Base-by-base conservation (phyloP, 1,140 invertebrate species). In the Bombus huntii region DNA sequence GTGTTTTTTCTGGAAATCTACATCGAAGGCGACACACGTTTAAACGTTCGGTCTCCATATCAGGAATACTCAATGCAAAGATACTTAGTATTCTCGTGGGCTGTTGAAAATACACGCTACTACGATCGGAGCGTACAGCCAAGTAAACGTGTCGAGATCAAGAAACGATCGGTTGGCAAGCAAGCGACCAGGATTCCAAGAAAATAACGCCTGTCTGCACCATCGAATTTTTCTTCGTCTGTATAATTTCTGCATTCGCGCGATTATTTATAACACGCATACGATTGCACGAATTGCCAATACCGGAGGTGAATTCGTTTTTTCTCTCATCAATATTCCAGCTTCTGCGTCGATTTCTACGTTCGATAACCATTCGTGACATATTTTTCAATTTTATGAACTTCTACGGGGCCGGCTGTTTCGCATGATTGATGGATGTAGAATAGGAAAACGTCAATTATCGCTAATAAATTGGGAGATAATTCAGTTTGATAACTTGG, bases 21-120 rank as follows among this genome's bases (percentile, higher is more conserved):
- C 88, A 22, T 79, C 53, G 77, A 79, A 78, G 79, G 75, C 75
- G 75, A 85, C 70, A 85, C 89, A 90, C 89, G 89, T 88, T 88
- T 79, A 76, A 65, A 81, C 71, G 66, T 66, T 86, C 86, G 47
- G 66, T 62, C 59, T 87, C 42, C 71, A 90, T 89, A 85, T 88
- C 68, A 83, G 82, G 89, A 88, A 90, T 90, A 88, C 89, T 82
- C 74, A 81, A 90, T 90, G 72, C 37, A 28, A 8, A 39, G 42
- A 12, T 25, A 62, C 62, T 90, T 90, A 86, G 74, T 90, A 90
- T 90, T 90, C 87, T 25, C 68, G 28, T 37, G 39, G 10, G 66
- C 57, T 71, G n/a, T 71, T 78, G 86, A 83, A 83, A 89, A 87
- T 81, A 79, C 86, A 90, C 59, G 86, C 83, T 85, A 89, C 82